These are phyloP conservation scores for Neodiprion lecontei DNA, from an alignment of 1,140 invertebrate genomes.

Conservation along the genomic window DNA sequence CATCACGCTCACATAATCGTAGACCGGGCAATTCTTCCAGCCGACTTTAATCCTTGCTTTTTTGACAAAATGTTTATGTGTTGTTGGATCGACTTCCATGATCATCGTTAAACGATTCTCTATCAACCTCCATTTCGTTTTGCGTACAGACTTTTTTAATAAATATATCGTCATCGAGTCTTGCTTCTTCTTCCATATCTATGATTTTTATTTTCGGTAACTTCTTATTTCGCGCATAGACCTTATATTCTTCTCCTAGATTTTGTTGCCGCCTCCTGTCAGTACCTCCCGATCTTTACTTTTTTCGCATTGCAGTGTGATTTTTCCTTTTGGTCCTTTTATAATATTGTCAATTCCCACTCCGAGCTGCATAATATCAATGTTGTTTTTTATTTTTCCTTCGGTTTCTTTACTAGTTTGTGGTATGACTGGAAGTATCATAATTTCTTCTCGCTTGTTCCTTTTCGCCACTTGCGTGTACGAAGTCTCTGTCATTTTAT, in stretches of 20 bases:
- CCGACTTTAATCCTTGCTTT: slow-evolving; percentile 24
- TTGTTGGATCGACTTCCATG: slow-evolving; percentile 19
- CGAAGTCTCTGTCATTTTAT: background rate
- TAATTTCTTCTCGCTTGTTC: slow-evolving; percentile 1
- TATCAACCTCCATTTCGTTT: slow-evolving; percentile 12
- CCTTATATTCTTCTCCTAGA: slow-evolving; percentile 4
- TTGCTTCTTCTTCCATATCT: slow-evolving; percentile 14
- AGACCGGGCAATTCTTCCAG: slow-evolving; percentile 24
- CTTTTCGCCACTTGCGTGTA: background rate
- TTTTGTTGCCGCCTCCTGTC: slow-evolving; percentile 9
- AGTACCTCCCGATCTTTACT: slow-evolving; percentile 3
- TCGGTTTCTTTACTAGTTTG: slow-evolving; percentile 11
- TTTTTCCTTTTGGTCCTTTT: slow-evolving; percentile 12
- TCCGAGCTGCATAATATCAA: slow-evolving; percentile 13
- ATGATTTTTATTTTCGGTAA: slow-evolving; percentile 22
- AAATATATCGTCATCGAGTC: background rate
- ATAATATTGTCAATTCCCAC: slow-evolving; percentile 17
- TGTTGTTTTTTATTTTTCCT: slow-evolving; percentile 1
- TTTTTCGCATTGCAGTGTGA: slow-evolving; percentile 8
- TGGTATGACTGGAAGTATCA: slow-evolving; percentile 11
- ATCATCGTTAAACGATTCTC: slow-evolving; percentile 2
- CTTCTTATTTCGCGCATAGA: slow-evolving; percentile 8
- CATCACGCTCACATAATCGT: slow-evolving; percentile 22
- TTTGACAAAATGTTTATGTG: slow-evolving; percentile 15
- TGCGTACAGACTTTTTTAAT: slow-evolving; percentile 11